Conservation (phyloP, 2,797 vertebrate species). For the Acestrorhynchus altus region DNA sequence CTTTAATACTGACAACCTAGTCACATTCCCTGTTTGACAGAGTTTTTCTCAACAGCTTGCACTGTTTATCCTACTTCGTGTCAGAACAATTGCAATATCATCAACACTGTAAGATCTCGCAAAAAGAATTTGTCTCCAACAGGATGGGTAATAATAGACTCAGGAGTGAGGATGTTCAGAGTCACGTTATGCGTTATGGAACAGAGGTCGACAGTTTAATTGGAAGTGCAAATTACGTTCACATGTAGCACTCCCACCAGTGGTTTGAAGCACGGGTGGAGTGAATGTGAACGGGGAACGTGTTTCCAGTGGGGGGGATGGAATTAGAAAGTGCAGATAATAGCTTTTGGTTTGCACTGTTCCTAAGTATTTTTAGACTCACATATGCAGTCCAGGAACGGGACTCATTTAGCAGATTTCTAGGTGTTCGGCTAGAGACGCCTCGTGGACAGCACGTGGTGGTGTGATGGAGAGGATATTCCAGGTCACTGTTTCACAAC, state of each 20-base stretch:
- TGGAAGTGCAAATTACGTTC: conserved; percentile 92
- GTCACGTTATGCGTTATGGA: conserved; percentile 81
- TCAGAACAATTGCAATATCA: background rate
- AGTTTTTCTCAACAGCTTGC: conserved; percentile 29
- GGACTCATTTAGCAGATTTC: conserved; percentile 48
- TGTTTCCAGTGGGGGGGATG: conserved; percentile 74
- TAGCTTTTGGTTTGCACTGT: conserved; percentile 62
- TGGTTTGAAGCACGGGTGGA: conserved; percentile 81
- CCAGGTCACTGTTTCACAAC: conserved; percentile 23
- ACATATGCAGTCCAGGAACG: conserved; percentile 70
- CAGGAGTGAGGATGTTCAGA: conserved; percentile 72
- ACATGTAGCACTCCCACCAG: conserved; percentile 88
- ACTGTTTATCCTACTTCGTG: background rate
- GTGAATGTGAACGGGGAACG: conserved; percentile 77
- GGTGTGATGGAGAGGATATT: conserved; percentile 26
- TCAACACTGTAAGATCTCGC: conserved; percentile 28
- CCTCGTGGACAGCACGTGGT: conserved; percentile 11
- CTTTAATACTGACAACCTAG: conserved; percentile 10
- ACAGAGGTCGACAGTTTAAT: conserved; percentile 92
- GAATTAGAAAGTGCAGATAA: conserved; percentile 73
- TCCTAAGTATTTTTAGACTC: conserved; percentile 71
- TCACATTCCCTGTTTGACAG: background rate
- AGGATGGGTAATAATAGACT: conserved; percentile 75
- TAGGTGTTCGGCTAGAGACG: conserved; percentile 19
- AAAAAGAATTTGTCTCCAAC: conserved; percentile 32